phyloP scores from a whole-genome alignment of 1,140 invertebrate species.

The Pseudomyrmex sp. region DNA sequence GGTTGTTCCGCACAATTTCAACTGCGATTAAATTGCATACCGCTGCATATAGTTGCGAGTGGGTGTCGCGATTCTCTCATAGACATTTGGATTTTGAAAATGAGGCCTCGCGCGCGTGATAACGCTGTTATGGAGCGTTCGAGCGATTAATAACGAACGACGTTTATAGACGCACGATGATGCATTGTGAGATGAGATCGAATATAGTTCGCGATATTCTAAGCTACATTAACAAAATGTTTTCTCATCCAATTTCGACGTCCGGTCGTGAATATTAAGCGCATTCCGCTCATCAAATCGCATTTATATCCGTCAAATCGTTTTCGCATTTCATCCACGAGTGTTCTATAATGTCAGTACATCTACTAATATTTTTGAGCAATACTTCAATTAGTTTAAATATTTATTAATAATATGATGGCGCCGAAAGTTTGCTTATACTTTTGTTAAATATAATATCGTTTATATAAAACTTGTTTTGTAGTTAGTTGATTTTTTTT shows the following conservation, averaged over 20 bases:
- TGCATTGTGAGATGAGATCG: slow-evolving; percentile 17
- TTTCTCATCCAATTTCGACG: slow-evolving; percentile 21
- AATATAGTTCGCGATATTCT: slow-evolving; percentile 26
- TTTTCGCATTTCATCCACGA: no score
- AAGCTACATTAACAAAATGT: slow-evolving; percentile 33
- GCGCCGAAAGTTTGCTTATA: no score
- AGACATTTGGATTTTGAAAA: slow-evolving; percentile 34
- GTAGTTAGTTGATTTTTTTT: no score
- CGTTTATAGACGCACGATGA: slow-evolving; percentile 23
- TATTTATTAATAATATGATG: no score
- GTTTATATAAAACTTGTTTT: no score
- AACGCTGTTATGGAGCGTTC: slow-evolving; percentile 15
- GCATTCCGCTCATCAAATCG: background rate
- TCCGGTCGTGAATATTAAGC: slow-evolving; percentile 8
- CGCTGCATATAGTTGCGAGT: background rate
- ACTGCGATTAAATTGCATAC: background rate
- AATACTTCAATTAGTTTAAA: no score
- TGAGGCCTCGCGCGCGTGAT: slow-evolving; percentile 18
- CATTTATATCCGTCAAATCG: no score
- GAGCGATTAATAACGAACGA: slow-evolving; percentile 50
- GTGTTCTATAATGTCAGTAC: no score
- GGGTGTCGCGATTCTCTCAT: slow-evolving; percentile 19
- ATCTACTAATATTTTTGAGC: no score
- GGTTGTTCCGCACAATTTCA: slow-evolving; percentile 43
- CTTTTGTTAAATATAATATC: no score